phyloP scores from a whole-genome alignment of 2,888 invertebrate genomes.

The Zhuqinia jingwanae region DNA sequence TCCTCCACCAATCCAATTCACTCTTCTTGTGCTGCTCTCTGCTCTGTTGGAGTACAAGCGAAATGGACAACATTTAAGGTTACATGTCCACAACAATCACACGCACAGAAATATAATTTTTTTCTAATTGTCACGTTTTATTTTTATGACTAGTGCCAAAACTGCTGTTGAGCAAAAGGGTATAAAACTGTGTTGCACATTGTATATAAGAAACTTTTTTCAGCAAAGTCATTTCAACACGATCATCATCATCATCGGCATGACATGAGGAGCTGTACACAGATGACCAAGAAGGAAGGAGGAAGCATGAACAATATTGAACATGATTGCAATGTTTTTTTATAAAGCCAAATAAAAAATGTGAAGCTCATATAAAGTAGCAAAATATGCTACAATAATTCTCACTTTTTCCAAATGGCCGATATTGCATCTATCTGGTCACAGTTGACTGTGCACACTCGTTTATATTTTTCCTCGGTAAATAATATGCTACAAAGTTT shows the following conservation, averaged over 20 bases:
- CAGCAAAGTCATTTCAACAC: constrained; percentile 12
- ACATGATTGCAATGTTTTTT: constrained; percentile 9
- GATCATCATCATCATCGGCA: no score
- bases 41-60: constrained; percentile 6
- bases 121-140: constrained; percentile 65
- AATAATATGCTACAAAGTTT: background rate
- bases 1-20: background rate
- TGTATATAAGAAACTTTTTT: background rate
- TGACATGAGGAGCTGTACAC: constrained; percentile 27
- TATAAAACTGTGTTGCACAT: no score
- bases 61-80: constrained; percentile 43
- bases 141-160: constrained; percentile 55
- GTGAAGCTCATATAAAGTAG: background rate
- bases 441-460: background rate
- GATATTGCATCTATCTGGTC: background rate
- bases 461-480: no score
- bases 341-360: background rate
- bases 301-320: background rate
- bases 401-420: background rate
- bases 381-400: background rate
- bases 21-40: no score
- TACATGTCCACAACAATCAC: constrained; percentile 38
- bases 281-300: constrained; percentile 19
- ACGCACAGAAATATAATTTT: constrained; percentile 2
- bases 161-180: constrained; percentile 9